Conservation (phyloP, 2,113 vertebrate genomes). For the Urocitellus parryii region DNA sequence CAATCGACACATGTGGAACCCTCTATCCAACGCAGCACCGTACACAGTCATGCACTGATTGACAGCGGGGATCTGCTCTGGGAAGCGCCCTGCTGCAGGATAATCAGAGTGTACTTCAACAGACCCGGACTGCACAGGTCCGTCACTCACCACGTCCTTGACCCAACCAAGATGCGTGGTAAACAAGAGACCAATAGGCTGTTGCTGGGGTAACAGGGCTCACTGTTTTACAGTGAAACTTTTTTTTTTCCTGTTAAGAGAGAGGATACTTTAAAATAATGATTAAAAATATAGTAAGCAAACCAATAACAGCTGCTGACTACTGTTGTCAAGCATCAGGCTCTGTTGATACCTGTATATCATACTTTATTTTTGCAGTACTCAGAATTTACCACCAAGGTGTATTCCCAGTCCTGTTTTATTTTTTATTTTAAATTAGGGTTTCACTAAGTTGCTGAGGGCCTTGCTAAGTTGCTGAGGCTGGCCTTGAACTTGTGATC, state of each 20-base stretch:
- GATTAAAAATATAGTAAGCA: background rate
- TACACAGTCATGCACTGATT: too few species aligned
- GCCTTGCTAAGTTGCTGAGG: background rate
- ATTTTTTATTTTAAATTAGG: background rate
- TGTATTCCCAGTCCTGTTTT: background rate
- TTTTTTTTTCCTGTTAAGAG: too few species aligned
- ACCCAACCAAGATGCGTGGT: background rate
- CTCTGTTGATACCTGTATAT: background rate
- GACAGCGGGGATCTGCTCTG: too few species aligned
- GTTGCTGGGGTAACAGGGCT: background rate
- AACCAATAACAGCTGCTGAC: background rate
- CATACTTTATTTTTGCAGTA: background rate
- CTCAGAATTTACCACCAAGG: background rate
- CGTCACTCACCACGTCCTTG: rapidly evolving
- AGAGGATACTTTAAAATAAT: background rate
- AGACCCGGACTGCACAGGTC: background rate
- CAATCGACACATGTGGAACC: rapidly evolving
- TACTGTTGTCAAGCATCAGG: background rate
- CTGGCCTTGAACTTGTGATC: background rate
- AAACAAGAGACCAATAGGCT: background rate
- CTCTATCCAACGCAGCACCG: too few species aligned
- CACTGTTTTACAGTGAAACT: background rate
- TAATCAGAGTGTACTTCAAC: background rate
- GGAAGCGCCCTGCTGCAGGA: too few species aligned
- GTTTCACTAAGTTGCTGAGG: background rate